Conservation (phyloP, 2,113 vertebrate species). For the Carassius gibelio region DNA sequence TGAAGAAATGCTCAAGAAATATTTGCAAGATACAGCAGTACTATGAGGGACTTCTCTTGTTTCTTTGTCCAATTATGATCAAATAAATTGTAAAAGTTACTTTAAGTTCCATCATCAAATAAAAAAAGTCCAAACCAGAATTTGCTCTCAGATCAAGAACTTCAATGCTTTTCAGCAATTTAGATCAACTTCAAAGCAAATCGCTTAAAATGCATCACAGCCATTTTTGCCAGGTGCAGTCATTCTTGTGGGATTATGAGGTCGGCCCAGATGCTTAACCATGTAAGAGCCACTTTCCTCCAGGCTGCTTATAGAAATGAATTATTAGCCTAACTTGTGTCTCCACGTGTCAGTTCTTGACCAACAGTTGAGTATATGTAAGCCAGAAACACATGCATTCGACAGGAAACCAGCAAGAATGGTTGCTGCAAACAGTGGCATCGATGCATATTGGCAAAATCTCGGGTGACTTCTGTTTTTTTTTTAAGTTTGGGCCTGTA, state of each 20-base stretch:
- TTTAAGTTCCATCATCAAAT: background rate
- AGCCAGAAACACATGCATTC: conserved; percentile 2
- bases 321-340: conserved; percentile 41
- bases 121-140: background rate
- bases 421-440: conserved; percentile 21
- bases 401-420: conserved; percentile 44
- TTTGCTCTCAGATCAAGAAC: conserved; percentile 11
- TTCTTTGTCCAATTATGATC: background rate
- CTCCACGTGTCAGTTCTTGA: conserved; percentile 17
- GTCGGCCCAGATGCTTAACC: conserved; percentile 9
- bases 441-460: background rate
- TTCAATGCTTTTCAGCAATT: conserved; percentile 11
- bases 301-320: conserved; percentile 48
- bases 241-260: conserved; percentile 30
- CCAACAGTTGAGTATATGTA: conserved; percentile 22
- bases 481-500: background rate
- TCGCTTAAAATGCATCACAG: conserved; percentile 5
- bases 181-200: conserved; percentile 35
- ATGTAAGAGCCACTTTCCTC: conserved; percentile 19
- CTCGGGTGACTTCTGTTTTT: background rate
- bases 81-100: background rate
- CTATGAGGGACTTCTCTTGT: background rate
- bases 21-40: background rate
- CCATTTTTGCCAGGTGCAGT: conserved; percentile 20
- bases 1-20: background rate